Conservation (phyloP, 2,113 vertebrate genomes). For the Gulo gulo region DNA sequence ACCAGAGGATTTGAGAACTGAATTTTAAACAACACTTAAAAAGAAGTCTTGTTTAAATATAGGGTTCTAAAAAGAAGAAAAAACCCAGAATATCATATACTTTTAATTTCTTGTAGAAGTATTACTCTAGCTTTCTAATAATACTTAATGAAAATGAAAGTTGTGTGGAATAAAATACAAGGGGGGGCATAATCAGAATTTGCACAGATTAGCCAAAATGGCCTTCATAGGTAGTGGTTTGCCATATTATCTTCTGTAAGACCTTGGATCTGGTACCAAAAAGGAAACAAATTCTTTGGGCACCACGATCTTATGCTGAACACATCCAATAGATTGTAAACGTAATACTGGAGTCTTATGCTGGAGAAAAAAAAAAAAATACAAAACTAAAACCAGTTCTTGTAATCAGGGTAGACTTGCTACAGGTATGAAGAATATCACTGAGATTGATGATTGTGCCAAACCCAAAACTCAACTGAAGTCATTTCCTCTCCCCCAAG, state of each 20-base stretch:
- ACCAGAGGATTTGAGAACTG: constrained; percentile 42
- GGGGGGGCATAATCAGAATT: not conserved
- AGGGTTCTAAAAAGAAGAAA: constrained; percentile 73
- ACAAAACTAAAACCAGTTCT: not conserved
- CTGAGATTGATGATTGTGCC: not conserved
- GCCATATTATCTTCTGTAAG: not conserved
- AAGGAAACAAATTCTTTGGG: constrained; percentile 34
- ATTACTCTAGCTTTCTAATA: constrained; percentile 31
- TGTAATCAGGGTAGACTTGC: not conserved
- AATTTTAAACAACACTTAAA: constrained; percentile 62
- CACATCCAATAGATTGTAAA: constrained; percentile 35
- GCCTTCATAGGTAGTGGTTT: constrained; percentile 33
- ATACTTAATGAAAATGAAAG: not conserved
- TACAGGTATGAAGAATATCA: not conserved
- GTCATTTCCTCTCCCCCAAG: not conserved
- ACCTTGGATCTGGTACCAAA: constrained; percentile 1
- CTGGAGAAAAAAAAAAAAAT: not conserved
- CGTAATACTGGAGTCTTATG: not conserved
- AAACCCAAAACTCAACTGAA: constrained; percentile 30
- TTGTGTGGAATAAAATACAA: not conserved
- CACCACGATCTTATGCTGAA: not conserved
- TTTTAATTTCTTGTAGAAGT: constrained; percentile 50
- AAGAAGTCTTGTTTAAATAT: constrained; percentile 77
- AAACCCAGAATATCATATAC: constrained; percentile 40
- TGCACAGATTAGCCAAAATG: constrained; percentile 17